Conservation (phyloP, 2,888 invertebrate species). For the Protonemura montana region DNA sequence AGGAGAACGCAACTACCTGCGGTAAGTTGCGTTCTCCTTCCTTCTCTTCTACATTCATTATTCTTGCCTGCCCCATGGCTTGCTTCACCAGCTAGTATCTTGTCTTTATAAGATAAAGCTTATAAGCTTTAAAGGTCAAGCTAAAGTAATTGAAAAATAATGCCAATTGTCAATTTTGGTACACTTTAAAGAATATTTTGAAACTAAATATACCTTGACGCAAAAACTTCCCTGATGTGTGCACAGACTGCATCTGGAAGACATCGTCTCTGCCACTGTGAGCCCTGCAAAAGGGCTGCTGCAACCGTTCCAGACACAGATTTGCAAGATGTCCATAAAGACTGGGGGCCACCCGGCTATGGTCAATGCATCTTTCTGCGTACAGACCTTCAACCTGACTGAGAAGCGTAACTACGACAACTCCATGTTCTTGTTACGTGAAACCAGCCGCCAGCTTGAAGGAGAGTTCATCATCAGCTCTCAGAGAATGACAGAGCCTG, state of each 20-base stretch:
- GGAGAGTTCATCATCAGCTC: background rate
- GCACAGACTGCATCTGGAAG: background rate
- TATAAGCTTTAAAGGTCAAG: too few species aligned
- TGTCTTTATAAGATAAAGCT: too few species aligned
- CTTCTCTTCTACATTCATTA: too few species aligned
- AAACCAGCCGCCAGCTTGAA: background rate
- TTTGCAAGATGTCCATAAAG: background rate
- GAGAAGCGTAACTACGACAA: background rate
- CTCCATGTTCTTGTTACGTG: background rate
- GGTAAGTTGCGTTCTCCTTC: too few species aligned
- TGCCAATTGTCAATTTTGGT: too few species aligned
- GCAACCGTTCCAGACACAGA: background rate
- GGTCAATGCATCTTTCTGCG: background rate
- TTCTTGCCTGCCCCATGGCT: too few species aligned
- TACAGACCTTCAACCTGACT: background rate
- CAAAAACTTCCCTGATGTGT: background rate
- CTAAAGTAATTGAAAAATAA: too few species aligned
- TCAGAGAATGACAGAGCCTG: background rate
- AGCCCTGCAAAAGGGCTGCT: background rate
- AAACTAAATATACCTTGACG: background rate
- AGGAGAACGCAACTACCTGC: too few species aligned
- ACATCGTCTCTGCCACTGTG: background rate
- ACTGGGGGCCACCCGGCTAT: background rate
- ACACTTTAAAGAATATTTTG: background rate
- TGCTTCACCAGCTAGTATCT: too few species aligned